A percentile compares a stretch with the other conserved stretches of the same genome.
Conservation (phyloP, 2,888 invertebrate species). For the Papilio demoleus region DNA sequence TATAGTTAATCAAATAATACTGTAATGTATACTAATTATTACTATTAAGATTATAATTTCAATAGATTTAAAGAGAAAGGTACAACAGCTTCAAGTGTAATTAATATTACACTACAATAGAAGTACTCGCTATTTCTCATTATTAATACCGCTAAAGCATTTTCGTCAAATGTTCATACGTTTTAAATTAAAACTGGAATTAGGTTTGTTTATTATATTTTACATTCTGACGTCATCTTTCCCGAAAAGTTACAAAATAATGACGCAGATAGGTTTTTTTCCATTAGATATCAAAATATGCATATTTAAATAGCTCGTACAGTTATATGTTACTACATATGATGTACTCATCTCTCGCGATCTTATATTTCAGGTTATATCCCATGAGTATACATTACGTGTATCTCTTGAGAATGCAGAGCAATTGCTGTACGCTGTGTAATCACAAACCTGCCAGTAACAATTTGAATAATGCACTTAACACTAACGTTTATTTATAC, state of each 20-base stretch:
- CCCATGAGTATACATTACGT: conserved; percentile 6
- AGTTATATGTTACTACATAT: neutral
- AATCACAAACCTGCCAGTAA: neutral
- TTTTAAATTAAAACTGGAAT: too few species aligned
- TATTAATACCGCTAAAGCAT: too few species aligned
- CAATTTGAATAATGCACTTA: conserved; percentile 4
- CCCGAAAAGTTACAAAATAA: neutral
- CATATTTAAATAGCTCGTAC: neutral
- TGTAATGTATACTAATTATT: neutral
- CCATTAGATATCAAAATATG: neutral
- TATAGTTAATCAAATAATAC: conserved; percentile 24
- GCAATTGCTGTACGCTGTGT: conserved; percentile 10
- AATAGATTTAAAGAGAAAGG: too few species aligned
- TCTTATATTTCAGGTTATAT: conserved; percentile 4
- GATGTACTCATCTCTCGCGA: neutral
- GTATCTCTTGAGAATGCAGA: conserved; percentile 2
- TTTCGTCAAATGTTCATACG: too few species aligned
- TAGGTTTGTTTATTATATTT: too few species aligned
- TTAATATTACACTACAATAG: too few species aligned
- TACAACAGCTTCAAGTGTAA: too few species aligned
- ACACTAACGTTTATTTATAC: neutral
- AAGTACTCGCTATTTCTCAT: too few species aligned
- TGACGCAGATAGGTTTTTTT: neutral
- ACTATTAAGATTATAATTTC: too few species aligned
- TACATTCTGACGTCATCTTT: neutral